These are phyloP conservation scores for Hirtodrosophila confusa DNA, from an alignment of 2,888 invertebrate genomes.

Conservation along the genomic window DNA sequence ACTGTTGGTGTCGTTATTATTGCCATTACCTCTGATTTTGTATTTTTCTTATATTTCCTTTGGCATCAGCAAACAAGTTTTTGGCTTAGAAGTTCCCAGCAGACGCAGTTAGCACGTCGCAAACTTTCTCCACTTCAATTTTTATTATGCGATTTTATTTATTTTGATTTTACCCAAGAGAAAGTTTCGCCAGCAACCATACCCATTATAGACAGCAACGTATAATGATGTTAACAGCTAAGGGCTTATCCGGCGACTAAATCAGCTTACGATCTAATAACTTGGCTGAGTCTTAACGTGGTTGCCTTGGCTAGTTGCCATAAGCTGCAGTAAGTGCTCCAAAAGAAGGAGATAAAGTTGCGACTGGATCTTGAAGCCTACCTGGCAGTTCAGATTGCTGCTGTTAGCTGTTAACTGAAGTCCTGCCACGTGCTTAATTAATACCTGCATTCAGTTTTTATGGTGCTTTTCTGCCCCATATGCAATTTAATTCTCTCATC, in stretches of 20 bases:
- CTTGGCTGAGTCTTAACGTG: slow-evolving; percentile 22
- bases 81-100: slow-evolving; percentile 42
- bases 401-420: slow-evolving; percentile 11
- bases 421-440: slow-evolving; percentile 45
- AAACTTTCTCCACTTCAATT: slow-evolving; percentile 68
- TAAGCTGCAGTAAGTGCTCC: slow-evolving; percentile 1
- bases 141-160: slow-evolving; percentile 78
- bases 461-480: slow-evolving; percentile 29
- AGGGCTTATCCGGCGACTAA: slow-evolving; percentile 62
- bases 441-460: slow-evolving; percentile 26
- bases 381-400: not conserved
- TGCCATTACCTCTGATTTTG: slow-evolving; percentile 48
- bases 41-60: slow-evolving; percentile 23
- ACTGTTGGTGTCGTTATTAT: slow-evolving; percentile 42
- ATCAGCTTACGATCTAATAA: slow-evolving; percentile 71
- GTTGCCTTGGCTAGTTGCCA: slow-evolving; percentile 38
- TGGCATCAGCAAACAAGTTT: slow-evolving; percentile 25
- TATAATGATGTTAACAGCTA: slow-evolving; percentile 75
- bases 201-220: slow-evolving; percentile 33
- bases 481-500: slow-evolving; percentile 68
- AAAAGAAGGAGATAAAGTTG: not conserved
- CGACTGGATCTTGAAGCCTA: slow-evolving; percentile 5
- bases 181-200: slow-evolving; percentile 47
- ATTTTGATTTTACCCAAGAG: slow-evolving; percentile 67
- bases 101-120: slow-evolving; percentile 71